These are phyloP conservation scores for Protobothrops mucrosquamatus DNA, from an alignment of 2,113 vertebrate species.

Conservation along the genomic window DNA sequence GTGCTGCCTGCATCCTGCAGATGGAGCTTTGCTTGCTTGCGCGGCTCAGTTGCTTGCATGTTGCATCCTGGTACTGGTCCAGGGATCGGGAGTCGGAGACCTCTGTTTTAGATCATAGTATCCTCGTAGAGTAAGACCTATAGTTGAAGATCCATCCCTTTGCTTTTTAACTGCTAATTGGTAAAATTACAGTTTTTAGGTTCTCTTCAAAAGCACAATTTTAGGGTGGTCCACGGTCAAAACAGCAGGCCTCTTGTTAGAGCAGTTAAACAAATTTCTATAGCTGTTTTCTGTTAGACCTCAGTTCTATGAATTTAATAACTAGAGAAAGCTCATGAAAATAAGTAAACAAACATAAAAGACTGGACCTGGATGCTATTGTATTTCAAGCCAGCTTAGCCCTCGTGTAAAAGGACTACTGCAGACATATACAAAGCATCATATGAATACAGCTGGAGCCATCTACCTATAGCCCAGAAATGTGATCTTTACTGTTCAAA, in stretches of 20 bases:
- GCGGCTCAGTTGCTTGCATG: too few relatives aligned
- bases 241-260: background rate
- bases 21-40: too few relatives aligned
- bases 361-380: conserved; percentile 51
- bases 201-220: conserved; percentile 1
- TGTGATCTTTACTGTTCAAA: conserved; percentile 67
- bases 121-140: background rate
- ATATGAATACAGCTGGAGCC: conserved; percentile 63
- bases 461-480: conserved; percentile 74
- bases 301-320: conserved; percentile 56
- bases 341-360: conserved; percentile 73
- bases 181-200: conserved; percentile 14
- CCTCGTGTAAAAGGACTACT: conserved; percentile 65
- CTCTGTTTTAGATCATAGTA: background rate
- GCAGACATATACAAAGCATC: conserved; percentile 67
- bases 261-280: conserved; percentile 41
- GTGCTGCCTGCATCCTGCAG: too few relatives aligned
- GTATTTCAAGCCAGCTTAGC: conserved; percentile 63
- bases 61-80: too few relatives aligned
- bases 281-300: conserved; percentile 49
- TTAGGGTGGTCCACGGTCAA: background rate
- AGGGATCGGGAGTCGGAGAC: too few relatives aligned
- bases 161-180: background rate
- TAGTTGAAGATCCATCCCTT: background rate
- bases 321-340: conserved; percentile 65